A percentile compares a stretch with the other conserved stretches of the same genome.
phyloP scores from a whole-genome alignment of 2,113 vertebrate species.

The Stigmatopora argus region DNA sequence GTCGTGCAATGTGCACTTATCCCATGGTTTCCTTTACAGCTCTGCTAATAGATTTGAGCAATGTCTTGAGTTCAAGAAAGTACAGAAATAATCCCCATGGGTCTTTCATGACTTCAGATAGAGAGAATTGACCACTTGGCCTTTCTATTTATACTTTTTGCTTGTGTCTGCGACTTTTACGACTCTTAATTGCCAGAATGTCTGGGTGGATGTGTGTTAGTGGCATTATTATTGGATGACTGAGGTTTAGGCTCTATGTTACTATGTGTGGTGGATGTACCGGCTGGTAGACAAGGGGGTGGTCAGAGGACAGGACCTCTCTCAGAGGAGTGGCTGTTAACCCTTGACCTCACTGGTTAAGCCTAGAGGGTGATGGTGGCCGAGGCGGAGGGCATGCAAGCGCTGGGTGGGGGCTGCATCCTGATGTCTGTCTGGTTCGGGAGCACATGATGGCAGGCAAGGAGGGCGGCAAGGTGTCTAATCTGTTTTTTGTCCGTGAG shows the following conservation, averaged over 20 bases:
- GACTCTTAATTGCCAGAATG: conserved; percentile 24
- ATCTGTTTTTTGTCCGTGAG: conserved; percentile 72
- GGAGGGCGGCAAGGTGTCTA: conserved; percentile 62
- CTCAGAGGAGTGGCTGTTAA: conserved; percentile 73
- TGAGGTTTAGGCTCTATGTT: conserved; percentile 26
- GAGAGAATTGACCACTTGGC: not conserved
- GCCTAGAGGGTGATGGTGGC: conserved; percentile 62
- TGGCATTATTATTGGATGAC: conserved; percentile 36
- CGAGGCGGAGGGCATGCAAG: conserved; percentile 54
- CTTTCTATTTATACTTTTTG: conserved; percentile 32
- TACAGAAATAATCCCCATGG: conserved; percentile 46
- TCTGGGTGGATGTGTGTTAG: conserved; percentile 7
- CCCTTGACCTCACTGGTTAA: conserved; percentile 66
- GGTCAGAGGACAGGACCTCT: conserved; percentile 76
- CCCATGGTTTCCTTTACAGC: conserved; percentile 22
- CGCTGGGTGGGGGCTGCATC: conserved; percentile 46
- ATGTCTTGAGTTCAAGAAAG: conserved; percentile 21
- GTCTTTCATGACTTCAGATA: conserved; percentile 49
- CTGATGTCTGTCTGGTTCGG: conserved; percentile 61
- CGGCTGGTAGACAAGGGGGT: conserved; percentile 42
- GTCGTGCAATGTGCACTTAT: conserved; percentile 10
- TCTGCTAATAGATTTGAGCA: conserved; percentile 18
- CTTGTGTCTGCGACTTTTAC: conserved; percentile 24
- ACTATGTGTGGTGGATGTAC: conserved; percentile 58
- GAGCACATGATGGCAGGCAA: conserved; percentile 58